phyloP scores from a whole-genome alignment of 2,888 invertebrate genomes.

The Seira ritae region DNA sequence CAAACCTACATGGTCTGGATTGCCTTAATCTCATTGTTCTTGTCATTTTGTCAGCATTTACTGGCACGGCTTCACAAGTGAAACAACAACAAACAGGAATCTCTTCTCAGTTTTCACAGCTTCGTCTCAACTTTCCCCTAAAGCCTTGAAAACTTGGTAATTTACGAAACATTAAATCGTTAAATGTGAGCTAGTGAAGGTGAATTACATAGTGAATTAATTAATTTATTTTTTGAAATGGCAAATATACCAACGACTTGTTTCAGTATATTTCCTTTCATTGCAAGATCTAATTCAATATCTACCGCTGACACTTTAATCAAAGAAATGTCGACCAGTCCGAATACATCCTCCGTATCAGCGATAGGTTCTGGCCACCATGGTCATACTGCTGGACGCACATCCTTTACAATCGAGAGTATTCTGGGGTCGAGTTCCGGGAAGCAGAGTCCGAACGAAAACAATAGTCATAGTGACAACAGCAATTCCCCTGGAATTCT shows the following conservation, averaged over 20 bases:
- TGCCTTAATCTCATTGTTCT: constrained; percentile 43
- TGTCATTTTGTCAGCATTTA: constrained; percentile 53
- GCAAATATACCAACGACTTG: constrained; percentile 64
- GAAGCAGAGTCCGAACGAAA: constrained; percentile 50
- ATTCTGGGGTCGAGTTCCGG: constrained; percentile 62
- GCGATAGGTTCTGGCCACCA: neutral
- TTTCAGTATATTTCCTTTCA: constrained; percentile 64
- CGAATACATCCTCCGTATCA: neutral
- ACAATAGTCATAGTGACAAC: constrained; percentile 20
- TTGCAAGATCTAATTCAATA: constrained; percentile 38
- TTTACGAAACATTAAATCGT: no score
- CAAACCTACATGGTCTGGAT: neutral
- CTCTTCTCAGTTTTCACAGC: constrained; percentile 18
- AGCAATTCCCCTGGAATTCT: constrained; percentile 35
- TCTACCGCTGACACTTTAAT: constrained; percentile 42
- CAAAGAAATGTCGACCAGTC: neutral
- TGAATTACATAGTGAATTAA: no score
- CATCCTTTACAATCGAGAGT: constrained; percentile 73
- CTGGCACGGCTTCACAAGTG: constrained; percentile 31
- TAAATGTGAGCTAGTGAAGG: no score
- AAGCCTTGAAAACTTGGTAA: no score
- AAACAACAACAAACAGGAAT: constrained; percentile 28
- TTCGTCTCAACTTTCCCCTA: no score
- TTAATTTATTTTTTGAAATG: no score
- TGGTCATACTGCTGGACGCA: constrained; percentile 47